A percentile compares a stretch with the other conserved stretches of the same genome.
phyloP scores from a whole-genome alignment of 1,140 invertebrate species.

The Drosophila pseudoobscura region DNA sequence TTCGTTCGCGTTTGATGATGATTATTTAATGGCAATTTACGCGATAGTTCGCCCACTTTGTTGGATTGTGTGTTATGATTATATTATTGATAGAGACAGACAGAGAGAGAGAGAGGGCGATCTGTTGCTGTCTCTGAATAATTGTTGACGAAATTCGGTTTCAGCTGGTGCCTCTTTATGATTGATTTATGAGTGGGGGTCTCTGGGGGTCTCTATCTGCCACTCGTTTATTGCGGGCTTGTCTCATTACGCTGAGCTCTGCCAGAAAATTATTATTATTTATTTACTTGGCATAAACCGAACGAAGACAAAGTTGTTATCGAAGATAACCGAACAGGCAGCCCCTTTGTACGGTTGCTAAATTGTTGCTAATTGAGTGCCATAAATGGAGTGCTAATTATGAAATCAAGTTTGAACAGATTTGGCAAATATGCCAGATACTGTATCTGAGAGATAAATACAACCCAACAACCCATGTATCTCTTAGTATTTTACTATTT shows the following conservation, averaged over 20 bases:
- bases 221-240: conserved; percentile 33
- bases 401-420: conserved; percentile 33
- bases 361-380: conserved; percentile 57
- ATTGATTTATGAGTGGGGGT: conserved; percentile 37
- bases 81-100: conserved; percentile 24
- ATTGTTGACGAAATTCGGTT: conserved; percentile 22
- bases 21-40: conserved; percentile 59
- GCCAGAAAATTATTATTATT: conserved; percentile 37
- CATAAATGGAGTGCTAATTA: conserved; percentile 34
- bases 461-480: no score
- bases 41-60: conserved; percentile 6
- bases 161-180: conserved; percentile 24
- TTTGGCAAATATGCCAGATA: no score
- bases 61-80: conserved; percentile 12
- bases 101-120: not conserved
- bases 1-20: conserved; percentile 42
- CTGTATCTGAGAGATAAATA: not conserved
- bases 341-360: conserved; percentile 39
- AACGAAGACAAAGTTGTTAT: conserved; percentile 35
- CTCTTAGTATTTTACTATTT: not conserved
- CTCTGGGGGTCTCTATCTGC: conserved; percentile 17
- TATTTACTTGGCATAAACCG: conserved; percentile 32
- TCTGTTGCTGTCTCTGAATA: conserved; percentile 17
- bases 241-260: conserved; percentile 34
- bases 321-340: conserved; percentile 43